Percentiles rank a stretch among this genome's conserved stretches.
These are phyloP conservation scores for Coelinius sp. DNA, from an alignment of 2,888 invertebrate genomes.

Conservation along the genomic window DNA sequence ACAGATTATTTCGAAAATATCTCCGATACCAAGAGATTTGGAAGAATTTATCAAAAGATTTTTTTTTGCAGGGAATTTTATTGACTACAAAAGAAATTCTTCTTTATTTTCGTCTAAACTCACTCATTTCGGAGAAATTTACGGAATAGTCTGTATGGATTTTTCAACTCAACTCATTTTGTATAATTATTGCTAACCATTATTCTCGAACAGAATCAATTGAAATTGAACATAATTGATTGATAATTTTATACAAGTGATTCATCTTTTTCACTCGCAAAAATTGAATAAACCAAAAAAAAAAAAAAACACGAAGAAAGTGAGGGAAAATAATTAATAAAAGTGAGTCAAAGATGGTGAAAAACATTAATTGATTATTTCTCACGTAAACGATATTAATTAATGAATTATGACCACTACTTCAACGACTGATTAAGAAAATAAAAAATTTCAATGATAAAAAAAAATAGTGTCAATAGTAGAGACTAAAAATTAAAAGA, in stretches of 20 bases:
- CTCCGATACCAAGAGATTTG: too few species aligned
- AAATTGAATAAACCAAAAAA: not conserved
- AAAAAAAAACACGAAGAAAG: not conserved
- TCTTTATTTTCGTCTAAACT: too few species aligned
- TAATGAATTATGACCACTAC: conserved; percentile 38
- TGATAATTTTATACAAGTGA: not conserved
- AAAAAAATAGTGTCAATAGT: conserved; percentile 54
- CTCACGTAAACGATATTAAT: conserved; percentile 38
- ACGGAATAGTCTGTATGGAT: too few species aligned
- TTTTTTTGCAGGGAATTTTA: too few species aligned
- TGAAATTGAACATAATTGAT: not conserved
- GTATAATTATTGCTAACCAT: not conserved
- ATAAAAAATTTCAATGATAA: conserved; percentile 29
- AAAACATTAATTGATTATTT: conserved; percentile 16
- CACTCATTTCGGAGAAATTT: too few species aligned
- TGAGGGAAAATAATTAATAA: not conserved
- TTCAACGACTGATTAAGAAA: conserved; percentile 47
- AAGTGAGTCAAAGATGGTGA: not conserved
- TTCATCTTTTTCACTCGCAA: too few species aligned
- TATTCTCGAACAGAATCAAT: not conserved
- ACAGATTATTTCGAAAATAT: too few species aligned
- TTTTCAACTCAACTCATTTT: not conserved
- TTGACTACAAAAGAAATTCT: too few species aligned
- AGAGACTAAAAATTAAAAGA: conserved; percentile 52
- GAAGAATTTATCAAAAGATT: too few species aligned